Base-by-base conservation (phyloP, 1,140 invertebrate species). In the Drosophila asahinai region DNA sequence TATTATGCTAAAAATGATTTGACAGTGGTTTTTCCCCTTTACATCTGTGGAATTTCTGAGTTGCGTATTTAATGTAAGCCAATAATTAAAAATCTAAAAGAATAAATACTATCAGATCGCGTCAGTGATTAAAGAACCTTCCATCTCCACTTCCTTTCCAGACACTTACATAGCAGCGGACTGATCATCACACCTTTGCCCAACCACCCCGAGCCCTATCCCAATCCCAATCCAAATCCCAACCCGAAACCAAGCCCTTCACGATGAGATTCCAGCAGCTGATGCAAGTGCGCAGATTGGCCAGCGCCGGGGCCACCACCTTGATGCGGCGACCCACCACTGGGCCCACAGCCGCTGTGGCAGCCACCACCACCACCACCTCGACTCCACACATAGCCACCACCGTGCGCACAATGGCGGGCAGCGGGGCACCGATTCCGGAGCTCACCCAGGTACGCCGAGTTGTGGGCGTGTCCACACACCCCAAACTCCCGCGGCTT, bases 261-360 rank as follows among this genome's bases (percentile, higher is more conserved):
- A 76, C 38, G 12, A 89, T 90, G 86, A 77, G 86, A 47, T 90
- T 86, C 42, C 86, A 86, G 47, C 63, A 72, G 9, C 65, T 90
- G 8, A 38, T 90, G 80, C 75, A 86, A 71, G 63, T 90, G 81
- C 86, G 86, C 86, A 89, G 75, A 91, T 86, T 58, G 72, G 86
- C 71, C 55, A 74, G 47, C 86, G 43, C 62, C 17, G 33, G 54
- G 17, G 79, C 73, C 59, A 70, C 81, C 51, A 81, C 66, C 71
- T 79, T 84, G 38, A 57, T 83, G 47, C 63, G 86, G 38, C 47
- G 67, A 55, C 48, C 67, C 63, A 70, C 67, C 64, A 47, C 61
- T 65, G 45, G 47, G 17, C 11, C 9, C 19, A 22, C 38, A 22
- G 33, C 27, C 17, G 17, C 36, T 5, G 15, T 27, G 25, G 14